Percentiles rank a stretch among this genome's conserved stretches.
Conservation (phyloP, 2,888 invertebrate species). For the Zygogramma bicolorata region DNA sequence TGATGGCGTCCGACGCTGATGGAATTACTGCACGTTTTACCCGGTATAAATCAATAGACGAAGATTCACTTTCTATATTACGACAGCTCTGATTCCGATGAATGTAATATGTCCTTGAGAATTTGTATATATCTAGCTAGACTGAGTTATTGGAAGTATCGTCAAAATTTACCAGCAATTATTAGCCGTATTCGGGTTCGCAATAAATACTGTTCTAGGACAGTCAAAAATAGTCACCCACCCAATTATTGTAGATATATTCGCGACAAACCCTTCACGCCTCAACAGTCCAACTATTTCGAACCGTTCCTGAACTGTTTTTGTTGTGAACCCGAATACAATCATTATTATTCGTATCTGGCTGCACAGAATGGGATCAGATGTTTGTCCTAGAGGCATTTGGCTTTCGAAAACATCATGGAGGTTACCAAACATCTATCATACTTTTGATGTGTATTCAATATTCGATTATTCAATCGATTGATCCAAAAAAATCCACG, state of each 20-base stretch:
- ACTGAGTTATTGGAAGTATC: neutral
- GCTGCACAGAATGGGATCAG: neutral
- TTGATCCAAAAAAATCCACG: no score
- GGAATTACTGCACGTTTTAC: neutral
- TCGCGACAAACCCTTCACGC: no score
- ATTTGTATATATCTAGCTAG: neutral
- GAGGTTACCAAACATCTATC: no score
- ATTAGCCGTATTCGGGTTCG: no score
- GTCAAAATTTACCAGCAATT: neutral
- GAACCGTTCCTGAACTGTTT: no score
- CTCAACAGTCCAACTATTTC: no score
- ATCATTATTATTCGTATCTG: neutral
- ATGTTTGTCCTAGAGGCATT: neutral
- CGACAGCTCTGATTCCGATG: neutral
- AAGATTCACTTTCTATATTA: slow-evolving; percentile 6
- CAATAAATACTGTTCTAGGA: no score
- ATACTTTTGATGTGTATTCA: no score
- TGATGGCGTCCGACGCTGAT: neutral
- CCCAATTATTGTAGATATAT: no score
- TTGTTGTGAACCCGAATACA: no score
- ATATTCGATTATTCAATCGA: no score
- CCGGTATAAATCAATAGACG: slow-evolving; percentile 2
- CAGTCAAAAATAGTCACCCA: no score
- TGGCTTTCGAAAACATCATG: neutral
- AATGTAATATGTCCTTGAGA: neutral